These are phyloP conservation scores for Cryptophagus acutangulus DNA, from an alignment of 2,888 invertebrate genomes.

Conservation along the genomic window DNA sequence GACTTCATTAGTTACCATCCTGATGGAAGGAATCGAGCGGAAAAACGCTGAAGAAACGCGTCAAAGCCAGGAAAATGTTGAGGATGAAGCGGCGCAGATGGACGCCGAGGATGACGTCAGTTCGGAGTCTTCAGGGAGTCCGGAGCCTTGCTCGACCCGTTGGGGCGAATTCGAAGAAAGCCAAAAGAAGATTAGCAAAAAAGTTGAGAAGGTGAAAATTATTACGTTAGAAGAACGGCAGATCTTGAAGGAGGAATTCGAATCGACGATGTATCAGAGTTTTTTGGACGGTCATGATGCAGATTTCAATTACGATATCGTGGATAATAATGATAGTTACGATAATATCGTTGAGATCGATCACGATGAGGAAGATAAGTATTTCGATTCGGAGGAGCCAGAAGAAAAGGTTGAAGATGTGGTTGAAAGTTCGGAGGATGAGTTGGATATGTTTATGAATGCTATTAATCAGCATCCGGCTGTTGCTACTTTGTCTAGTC, in stretches of 20 bases:
- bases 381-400: constrained; percentile 81
- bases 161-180: constrained; percentile 41
- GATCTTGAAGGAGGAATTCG: constrained; percentile 73
- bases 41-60: constrained; percentile 60
- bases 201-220: constrained; percentile 19
- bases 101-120: constrained; percentile 34
- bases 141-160: constrained; percentile 27
- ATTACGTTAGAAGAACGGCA: constrained; percentile 58
- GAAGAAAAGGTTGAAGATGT: constrained; percentile 43
- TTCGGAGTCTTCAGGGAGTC: constrained; percentile 24
- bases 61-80: constrained; percentile 58
- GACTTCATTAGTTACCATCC: constrained; percentile 66
- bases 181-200: constrained; percentile 20
- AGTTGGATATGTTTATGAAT: constrained; percentile 70
- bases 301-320: constrained; percentile 76
- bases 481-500: constrained; percentile 37
- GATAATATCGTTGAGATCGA: constrained; percentile 69
- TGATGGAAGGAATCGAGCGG: constrained; percentile 76
- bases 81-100: constrained; percentile 51
- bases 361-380: constrained; percentile 83
- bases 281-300: constrained; percentile 78
- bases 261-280: constrained; percentile 77
- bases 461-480: constrained; percentile 49
- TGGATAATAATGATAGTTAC: constrained; percentile 77
- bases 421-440: constrained; percentile 54